Conservation (phyloP, 2,797 vertebrate genomes). For the Choloepus didactylus region DNA sequence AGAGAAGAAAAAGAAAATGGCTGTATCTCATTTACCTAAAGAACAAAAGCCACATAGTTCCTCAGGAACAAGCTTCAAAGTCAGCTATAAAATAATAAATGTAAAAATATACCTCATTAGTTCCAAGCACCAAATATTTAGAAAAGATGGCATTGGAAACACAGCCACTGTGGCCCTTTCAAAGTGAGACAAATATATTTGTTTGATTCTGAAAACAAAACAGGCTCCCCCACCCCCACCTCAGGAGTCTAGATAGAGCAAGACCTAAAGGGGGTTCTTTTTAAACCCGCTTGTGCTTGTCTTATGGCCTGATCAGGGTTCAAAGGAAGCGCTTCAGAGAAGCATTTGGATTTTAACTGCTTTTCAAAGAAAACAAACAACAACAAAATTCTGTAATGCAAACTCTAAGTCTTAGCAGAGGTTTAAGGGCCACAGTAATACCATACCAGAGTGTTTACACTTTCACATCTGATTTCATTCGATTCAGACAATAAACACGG, state of each 20-base stretch:
- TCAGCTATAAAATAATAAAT: slow-evolving; percentile 36
- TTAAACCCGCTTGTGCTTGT: background rate
- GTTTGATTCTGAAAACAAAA: slow-evolving; percentile 43
- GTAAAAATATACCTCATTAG: background rate
- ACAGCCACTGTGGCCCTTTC: slow-evolving; percentile 37
- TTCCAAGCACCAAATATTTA: slow-evolving; percentile 47
- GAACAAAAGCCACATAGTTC: slow-evolving; percentile 42
- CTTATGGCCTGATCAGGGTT: background rate
- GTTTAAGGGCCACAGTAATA: background rate
- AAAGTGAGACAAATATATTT: background rate
- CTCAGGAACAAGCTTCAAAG: slow-evolving; percentile 20
- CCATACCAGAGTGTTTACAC: background rate
- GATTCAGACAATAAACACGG: background rate
- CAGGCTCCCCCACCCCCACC: background rate
- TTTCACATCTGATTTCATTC: background rate
- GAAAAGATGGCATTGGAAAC: slow-evolving; percentile 14
- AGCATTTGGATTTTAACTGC: slow-evolving; percentile 5
- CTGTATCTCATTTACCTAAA: slow-evolving; percentile 66
- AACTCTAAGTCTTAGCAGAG: background rate
- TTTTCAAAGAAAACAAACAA: slow-evolving; percentile 71
- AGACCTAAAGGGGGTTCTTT: slow-evolving; percentile 16
- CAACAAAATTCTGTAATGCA: slow-evolving; percentile 44
- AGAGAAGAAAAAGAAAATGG: slow-evolving; percentile 53
- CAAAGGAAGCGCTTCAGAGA: slow-evolving; percentile 44
- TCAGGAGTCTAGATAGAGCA: slow-evolving; percentile 10